Evolutionary conservation across 2,888 invertebrate species (phyloP), one percentile per base, ranked within the genome.

Genomic region (Xylota sylvarum): DNA sequence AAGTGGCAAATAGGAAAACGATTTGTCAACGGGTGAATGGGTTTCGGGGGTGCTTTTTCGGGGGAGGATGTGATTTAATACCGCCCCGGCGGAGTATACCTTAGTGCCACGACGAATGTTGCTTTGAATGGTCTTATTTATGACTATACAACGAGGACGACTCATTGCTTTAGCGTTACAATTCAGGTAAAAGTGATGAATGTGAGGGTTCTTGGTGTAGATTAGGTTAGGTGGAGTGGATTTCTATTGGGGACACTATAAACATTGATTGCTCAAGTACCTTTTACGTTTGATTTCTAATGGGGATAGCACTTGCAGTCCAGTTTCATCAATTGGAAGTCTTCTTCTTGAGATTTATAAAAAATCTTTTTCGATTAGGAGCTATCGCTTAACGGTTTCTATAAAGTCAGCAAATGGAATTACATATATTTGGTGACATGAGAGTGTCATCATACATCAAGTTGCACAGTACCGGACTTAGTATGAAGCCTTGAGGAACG

Each of bases 11-110:
- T 27, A 17, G 40, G n/a, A n/a, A 60, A 50, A 9, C 32, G 50
- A 65, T 65, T 65, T 65, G 65, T 48, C 48, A 50, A 35, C 17
- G 27, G 12, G 55, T 12, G 65, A 50, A 23, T 23, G 5, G 7
- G 35, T 30, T 46, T 23, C 23, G 1, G 23, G 23, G 23, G 2
- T 23, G 23, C 2, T 23, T 23, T 23, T 27, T 37, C 19, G 10
- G 6, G n/a, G 17, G 9, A 0, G 0, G 64, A 0, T 52, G 23
- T 23, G 1, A 27, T n/a, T 14, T 14, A 17, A 46, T 17, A 46
- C 19, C 9, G 9, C 10, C 19, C 19, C 17, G 14, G 46, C 43
- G 46, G n/a, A 5, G 14, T 14, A 43, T 10, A 37, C 14, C 6
- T 14, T 9, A 9, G 40, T n/a, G 9, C 12, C 12, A 1, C 5